A percentile compares a stretch with the other conserved stretches of the same genome.
phyloP scores from a whole-genome alignment of 1,140 invertebrate genomes.

The Campodea augens region DNA sequence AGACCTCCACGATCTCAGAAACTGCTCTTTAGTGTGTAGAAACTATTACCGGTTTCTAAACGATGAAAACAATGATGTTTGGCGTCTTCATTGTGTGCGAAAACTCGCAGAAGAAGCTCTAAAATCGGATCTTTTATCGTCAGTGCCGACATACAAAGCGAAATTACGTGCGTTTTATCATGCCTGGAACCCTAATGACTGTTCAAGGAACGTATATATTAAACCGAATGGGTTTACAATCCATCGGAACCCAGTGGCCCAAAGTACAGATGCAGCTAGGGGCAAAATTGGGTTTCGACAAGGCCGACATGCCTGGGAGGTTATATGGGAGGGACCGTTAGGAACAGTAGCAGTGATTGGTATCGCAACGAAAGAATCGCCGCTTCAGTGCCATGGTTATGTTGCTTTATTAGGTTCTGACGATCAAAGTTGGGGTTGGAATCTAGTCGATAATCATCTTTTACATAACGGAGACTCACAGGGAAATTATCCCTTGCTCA shows the following conservation, averaged over 20 bases:
- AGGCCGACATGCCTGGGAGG: slow-evolving; percentile 93
- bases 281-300: slow-evolving; percentile 84
- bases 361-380: slow-evolving; percentile 84
- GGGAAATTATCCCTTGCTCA: slow-evolving; percentile 85
- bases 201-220: slow-evolving; percentile 89
- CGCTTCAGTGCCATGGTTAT: slow-evolving; percentile 80
- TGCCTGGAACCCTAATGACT: slow-evolving; percentile 94
- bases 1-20: slow-evolving; percentile 61
- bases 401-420: slow-evolving; percentile 84
- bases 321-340: slow-evolving; percentile 95
- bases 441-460: slow-evolving; percentile 92
- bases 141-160: slow-evolving; percentile 75
- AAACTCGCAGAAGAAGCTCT: slow-evolving; percentile 77
- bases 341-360: slow-evolving; percentile 90
- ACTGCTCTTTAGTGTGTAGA: slow-evolving; percentile 83
- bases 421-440: slow-evolving; percentile 98
- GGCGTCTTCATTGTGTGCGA: slow-evolving; percentile 73
- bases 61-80: slow-evolving; percentile 89
- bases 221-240: slow-evolving; percentile 94
- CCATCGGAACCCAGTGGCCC: slow-evolving; percentile 93
- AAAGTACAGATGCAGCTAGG: slow-evolving; percentile 91
- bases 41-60: slow-evolving; percentile 77
- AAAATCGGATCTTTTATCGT: slow-evolving; percentile 77
- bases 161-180: slow-evolving; percentile 88
- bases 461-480: slow-evolving; percentile 90